Conservation (phyloP, 2,888 invertebrate genomes). For the Brachypterus glaber region DNA sequence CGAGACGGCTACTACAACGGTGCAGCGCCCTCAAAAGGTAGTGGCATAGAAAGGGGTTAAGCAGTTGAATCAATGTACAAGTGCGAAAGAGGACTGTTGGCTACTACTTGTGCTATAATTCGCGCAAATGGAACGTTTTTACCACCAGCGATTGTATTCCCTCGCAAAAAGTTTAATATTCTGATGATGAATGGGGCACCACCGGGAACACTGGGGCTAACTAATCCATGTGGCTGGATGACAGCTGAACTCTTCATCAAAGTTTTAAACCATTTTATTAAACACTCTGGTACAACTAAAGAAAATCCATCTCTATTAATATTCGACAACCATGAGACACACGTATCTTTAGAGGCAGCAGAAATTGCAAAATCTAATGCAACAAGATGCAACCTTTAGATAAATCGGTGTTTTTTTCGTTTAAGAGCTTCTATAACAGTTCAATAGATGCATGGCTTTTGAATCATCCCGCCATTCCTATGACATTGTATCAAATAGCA, state of each 20-base stretch:
- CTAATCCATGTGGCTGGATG: conserved; percentile 34
- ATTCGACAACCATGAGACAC: conserved; percentile 31
- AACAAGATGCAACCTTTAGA: conserved; percentile 6
- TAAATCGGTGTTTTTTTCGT: no score
- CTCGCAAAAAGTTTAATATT: conserved; percentile 28
- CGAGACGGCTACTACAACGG: conserved; percentile 22
- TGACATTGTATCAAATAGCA: conserved; percentile 13
- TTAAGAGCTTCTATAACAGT: conserved; percentile 7
- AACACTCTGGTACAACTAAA: conserved; percentile 20
- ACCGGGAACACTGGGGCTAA: conserved; percentile 31
- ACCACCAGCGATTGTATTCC: conserved; percentile 32
- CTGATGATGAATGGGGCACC: conserved; percentile 32
- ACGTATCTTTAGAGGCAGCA: conserved; percentile 21
- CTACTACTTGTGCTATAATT: conserved; percentile 30
- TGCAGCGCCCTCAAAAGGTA: conserved; percentile 20
- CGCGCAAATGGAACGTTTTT: conserved; percentile 22
- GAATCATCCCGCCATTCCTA: conserved; percentile 10
- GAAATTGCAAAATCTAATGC: conserved; percentile 29
- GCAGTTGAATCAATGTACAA: conserved; percentile 29
- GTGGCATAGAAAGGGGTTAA: conserved; percentile 21
- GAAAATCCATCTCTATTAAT: conserved; percentile 29
- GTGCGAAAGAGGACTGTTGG: conserved; percentile 32
- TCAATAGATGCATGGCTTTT: conserved; percentile 10
- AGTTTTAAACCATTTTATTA: conserved; percentile 34
- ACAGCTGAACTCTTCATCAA: conserved; percentile 28